Evolutionary conservation across 2,888 invertebrate species (phyloP).

Genomic region (Caenorhabditis sulstoni): DNA sequence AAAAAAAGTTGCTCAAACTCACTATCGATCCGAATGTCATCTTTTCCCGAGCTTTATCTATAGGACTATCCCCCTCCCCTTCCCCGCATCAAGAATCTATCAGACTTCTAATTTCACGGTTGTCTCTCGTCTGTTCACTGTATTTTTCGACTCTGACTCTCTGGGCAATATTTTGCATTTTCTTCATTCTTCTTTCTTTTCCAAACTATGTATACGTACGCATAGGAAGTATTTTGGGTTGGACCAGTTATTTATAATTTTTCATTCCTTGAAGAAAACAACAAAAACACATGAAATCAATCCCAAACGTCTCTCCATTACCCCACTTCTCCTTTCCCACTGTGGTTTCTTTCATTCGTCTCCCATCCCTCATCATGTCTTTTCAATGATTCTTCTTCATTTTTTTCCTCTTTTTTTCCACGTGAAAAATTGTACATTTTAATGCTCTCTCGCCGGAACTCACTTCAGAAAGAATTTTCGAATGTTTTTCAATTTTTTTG

Average conservation of each 20-base stretch:
- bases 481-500: neutral
- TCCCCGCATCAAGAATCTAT: constrained; percentile 11
- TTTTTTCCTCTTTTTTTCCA: constrained; percentile 10
- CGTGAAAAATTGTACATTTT: constrained; percentile 17
- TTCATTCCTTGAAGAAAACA: neutral
- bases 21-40: constrained; percentile 52
- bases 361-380: constrained; percentile 29
- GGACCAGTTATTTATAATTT: constrained; percentile 25
- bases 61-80: constrained; percentile 6
- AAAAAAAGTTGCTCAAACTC: constrained; percentile 42
- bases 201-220: too few relatives aligned
- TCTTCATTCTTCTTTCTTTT: too few relatives aligned
- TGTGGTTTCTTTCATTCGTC: constrained; percentile 48
- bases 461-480: neutral
- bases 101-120: constrained; percentile 51
- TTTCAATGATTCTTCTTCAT: constrained; percentile 29
- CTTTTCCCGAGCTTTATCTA: constrained; percentile 46
- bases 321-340: constrained; percentile 41
- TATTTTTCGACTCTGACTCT: constrained; percentile 7
- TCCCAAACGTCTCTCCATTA: constrained; percentile 41
- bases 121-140: constrained; percentile 29
- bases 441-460: constrained; percentile 19
- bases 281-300: neutral
- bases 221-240: constrained; percentile 42
- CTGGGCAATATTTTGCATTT: constrained; percentile 11